Percentiles rank a stretch among this genome's conserved stretches.
phyloP scores from a whole-genome alignment of 2,888 invertebrate species.

The Callinectes sapidus region DNA sequence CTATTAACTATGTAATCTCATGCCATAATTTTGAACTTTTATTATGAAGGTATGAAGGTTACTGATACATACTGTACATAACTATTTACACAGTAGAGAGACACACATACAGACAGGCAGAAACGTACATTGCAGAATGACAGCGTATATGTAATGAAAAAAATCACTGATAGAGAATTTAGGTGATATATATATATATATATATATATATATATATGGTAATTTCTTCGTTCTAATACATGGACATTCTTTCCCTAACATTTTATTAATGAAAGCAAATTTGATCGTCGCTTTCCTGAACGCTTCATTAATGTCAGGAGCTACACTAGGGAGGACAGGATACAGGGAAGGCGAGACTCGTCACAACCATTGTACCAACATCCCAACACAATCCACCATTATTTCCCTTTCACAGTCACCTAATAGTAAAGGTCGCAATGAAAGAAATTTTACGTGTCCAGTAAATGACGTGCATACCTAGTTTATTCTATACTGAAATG shows the following conservation, averaged over 20 bases:
- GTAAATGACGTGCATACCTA: background rate
- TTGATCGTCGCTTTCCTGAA: background rate
- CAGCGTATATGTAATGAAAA: background rate
- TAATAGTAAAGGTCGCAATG: background rate
- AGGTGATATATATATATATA: background rate
- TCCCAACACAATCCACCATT: constrained; percentile 29
- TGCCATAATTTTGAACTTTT: background rate
- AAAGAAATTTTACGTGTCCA: background rate
- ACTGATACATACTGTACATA: background rate
- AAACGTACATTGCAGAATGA: background rate
- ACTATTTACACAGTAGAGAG: background rate
- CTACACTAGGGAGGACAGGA: background rate
- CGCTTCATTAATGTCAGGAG: background rate
- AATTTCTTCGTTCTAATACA: background rate
- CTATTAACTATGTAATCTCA: background rate
- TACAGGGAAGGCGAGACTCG: background rate
- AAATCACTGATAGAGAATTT: background rate
- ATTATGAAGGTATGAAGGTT: background rate
- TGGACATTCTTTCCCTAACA: background rate
- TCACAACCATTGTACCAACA: background rate
- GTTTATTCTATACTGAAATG: background rate
- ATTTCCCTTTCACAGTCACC: background rate
- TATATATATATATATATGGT: background rate
- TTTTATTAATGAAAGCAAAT: background rate
- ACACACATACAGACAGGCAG: background rate